A percentile compares a stretch with the other conserved stretches of the same genome.
These are phyloP conservation scores for Anguilla megastoma DNA, from an alignment of 2,797 vertebrate genomes.

Conservation along the genomic window DNA sequence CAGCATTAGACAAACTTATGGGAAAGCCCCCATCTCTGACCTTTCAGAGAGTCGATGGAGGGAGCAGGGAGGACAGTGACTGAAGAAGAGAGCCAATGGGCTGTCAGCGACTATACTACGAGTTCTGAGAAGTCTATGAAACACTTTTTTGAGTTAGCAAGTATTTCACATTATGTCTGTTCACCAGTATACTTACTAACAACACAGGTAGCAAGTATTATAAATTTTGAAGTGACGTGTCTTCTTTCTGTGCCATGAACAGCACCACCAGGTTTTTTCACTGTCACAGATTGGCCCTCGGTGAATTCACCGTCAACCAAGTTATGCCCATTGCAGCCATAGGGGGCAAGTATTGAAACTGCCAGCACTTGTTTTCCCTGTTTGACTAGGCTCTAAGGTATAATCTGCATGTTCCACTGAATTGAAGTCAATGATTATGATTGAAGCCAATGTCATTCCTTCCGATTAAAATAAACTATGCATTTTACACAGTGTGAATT, in stretches of 20 bases:
- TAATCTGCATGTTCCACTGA: neutral
- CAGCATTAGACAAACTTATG: slow-evolving; percentile 1
- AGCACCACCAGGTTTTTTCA: neutral
- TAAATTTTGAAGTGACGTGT: neutral
- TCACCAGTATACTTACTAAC: neutral
- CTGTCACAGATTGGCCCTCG: neutral
- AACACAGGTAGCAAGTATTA: neutral
- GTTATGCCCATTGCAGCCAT: neutral
- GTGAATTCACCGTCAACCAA: neutral
- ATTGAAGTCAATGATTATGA: neutral
- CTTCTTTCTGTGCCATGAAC: neutral
- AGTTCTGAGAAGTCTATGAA: neutral
- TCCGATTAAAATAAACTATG: neutral
- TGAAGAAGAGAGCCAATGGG: neutral
- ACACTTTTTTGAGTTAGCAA: neutral
- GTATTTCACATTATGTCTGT: neutral
- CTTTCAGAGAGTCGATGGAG: neutral
- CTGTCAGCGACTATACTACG: neutral
- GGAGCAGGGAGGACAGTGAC: neutral
- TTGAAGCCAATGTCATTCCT: neutral
- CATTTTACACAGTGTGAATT: neutral
- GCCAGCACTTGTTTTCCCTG: neutral
- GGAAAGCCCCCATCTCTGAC: neutral
- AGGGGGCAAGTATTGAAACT: neutral
- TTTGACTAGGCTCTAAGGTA: neutral